Percentiles rank a stretch among this genome's conserved stretches.
Conservation (phyloP, 2,797 vertebrate genomes). For the Urocyon cinereoargenteus region DNA sequence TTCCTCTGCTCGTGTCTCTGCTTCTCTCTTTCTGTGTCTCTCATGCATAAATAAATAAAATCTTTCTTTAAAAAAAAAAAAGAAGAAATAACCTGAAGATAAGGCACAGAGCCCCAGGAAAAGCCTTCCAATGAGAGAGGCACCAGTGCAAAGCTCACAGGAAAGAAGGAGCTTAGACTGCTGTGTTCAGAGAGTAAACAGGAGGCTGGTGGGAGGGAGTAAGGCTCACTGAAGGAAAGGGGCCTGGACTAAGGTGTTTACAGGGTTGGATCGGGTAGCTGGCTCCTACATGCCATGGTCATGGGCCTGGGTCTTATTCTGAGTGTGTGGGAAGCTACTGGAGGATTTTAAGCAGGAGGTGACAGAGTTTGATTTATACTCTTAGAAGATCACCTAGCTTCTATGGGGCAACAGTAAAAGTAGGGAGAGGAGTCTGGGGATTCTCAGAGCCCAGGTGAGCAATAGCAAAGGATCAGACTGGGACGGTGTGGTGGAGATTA, state of each 20-base stretch:
- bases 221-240: not conserved
- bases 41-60: too few relatives aligned
- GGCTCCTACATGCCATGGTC: rapidly evolving
- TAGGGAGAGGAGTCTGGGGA: not conserved
- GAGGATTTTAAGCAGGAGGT: not conserved
- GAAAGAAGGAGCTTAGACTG: not conserved
- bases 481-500: rapidly evolving
- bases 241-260: too few relatives aligned
- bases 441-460: not conserved
- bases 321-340: not conserved
- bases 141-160: not conserved
- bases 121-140: not conserved
- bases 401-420: not conserved
- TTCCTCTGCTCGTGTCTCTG: too few relatives aligned
- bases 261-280: not conserved
- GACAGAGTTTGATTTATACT: not conserved
- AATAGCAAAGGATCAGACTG: not conserved
- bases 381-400: not conserved
- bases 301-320: not conserved
- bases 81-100: not conserved
- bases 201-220: too few relatives aligned
- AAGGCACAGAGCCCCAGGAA: not conserved
- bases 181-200: too few relatives aligned
- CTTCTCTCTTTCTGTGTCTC: too few relatives aligned
- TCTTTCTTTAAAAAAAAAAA: too few relatives aligned